Evolutionary conservation across 2,888 invertebrate species (phyloP).

Genomic region (Drosophila neotestacea): DNA sequence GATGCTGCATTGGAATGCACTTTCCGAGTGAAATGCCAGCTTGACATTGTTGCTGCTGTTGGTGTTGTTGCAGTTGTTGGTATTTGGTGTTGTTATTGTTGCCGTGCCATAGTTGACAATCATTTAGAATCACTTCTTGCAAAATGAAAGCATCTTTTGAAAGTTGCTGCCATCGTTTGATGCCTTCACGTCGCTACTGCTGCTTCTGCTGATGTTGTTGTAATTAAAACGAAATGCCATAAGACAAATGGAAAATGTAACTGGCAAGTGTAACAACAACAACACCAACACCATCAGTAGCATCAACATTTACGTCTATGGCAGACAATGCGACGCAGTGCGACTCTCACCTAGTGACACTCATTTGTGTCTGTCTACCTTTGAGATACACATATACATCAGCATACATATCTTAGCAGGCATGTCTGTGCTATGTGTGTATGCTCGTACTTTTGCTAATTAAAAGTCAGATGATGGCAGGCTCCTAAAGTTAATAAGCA

Average conservation of each 20-base stretch:
- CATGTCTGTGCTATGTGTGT: conserved; percentile 14
- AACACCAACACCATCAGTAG: conserved; percentile 29
- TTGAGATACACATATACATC: conserved; percentile 35
- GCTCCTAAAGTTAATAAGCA: conserved; percentile 51
- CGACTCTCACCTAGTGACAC: conserved; percentile 80
- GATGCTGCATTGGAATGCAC: conserved; percentile 72
- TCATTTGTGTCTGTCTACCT: conserved; percentile 63
- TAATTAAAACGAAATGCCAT: conserved; percentile 81
- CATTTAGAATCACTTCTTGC: conserved; percentile 80
- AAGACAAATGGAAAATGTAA: conserved; percentile 80
- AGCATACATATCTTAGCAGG: conserved; percentile 18
- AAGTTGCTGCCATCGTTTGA: conserved; percentile 68
- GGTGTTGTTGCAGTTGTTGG: conserved; percentile 30
- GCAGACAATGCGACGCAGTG: conserved; percentile 60
- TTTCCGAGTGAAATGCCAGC: conserved; percentile 78
- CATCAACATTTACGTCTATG: conserved; percentile 25
- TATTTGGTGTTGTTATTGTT: conserved; percentile 56
- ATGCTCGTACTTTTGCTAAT: conserved; percentile 51
- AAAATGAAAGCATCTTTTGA: conserved; percentile 81
- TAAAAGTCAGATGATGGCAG: conserved; percentile 58
- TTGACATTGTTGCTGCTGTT: conserved; percentile 67
- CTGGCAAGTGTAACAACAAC: conserved; percentile 73
- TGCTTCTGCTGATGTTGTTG: conserved; percentile 65
- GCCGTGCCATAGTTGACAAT: conserved; percentile 79
- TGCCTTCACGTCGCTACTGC: conserved; percentile 40